Evolutionary conservation across 2,797 vertebrate species (phyloP), one percentile per base, ranked within the genome.

Genomic region (Potorous gilbertii): DNA sequence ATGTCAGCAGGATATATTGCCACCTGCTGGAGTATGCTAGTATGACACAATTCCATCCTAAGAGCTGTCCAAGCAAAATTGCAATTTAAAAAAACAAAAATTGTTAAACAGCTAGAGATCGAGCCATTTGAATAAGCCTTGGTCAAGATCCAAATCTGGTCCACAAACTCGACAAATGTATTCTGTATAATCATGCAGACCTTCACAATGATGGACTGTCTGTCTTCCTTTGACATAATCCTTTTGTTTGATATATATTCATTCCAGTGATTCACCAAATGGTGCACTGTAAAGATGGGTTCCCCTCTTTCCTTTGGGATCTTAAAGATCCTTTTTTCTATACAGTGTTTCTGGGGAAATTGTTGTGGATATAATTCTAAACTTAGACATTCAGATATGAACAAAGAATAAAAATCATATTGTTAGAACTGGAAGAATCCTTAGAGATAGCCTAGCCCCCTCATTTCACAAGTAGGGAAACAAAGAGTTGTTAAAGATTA

Each of bases 11-110:
- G 97, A 98, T 96, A 98, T 96, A 97, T 97, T 97, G 98, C 98
- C 98, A 98, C 96, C 98, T 98, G 94, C 98, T 98, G 98, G 98
- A 93, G 87, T 52, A 91, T 46, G 57, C 93, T 56, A 50, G 93
- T 34, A 74, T 56, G 92, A 96, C 97, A 96, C 97, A 95, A 90
- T 91, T 94, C 66, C 3, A 92, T 74, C 4, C 90, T 91, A 92
- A 95, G 74, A 92, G 91, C 5, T 21, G 29, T 62, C 62, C 81
- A 52, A 21, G 29, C 81, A 55, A 93, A 93, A 57, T 66, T 93
- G 31, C 10, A 0, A 46, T 93, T 95, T 18, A 66, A 74, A 40
- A 40, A 74, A 40, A 55, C 91, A 90, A 13, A 1, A 62, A 21
- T 16, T 93, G 93, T 55, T 50, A 12, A 24, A 90, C 96, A 90